Evolutionary conservation across 2,113 vertebrate genomes (phyloP).

Genomic region (Grus americana): DNA sequence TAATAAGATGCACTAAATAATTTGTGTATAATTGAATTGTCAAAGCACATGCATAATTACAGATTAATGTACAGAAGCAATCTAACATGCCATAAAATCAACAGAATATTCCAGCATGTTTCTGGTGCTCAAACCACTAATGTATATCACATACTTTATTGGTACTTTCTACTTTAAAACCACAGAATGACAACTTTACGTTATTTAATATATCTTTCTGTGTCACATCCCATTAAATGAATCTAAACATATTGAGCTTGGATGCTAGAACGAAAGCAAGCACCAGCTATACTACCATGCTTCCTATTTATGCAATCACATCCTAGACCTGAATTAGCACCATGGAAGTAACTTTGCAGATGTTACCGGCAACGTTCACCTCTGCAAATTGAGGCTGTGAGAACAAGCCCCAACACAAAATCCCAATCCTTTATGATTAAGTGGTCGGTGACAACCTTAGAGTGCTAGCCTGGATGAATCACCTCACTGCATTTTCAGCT

Average conservation of each 20-base stretch:
- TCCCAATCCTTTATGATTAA: background rate
- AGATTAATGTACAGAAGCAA: background rate
- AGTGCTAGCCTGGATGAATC: background rate
- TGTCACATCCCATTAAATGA: fast-evolving
- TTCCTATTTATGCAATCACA: background rate
- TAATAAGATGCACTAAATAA: background rate
- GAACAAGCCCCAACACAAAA: background rate
- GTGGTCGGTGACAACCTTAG: fast-evolving
- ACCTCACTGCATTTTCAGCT: background rate
- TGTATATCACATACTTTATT: background rate
- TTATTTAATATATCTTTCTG: background rate
- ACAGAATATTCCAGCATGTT: background rate
- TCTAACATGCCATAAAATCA: background rate
- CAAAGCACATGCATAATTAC: background rate
- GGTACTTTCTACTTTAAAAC: background rate
- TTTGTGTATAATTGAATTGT: background rate
- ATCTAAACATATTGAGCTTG: background rate
- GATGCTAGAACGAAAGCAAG: background rate
- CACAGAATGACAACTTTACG: background rate
- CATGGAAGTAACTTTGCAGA: background rate
- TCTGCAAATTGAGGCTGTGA: background rate
- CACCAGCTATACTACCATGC: background rate
- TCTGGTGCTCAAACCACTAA: background rate
- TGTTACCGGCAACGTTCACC: background rate
- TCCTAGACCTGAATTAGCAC: background rate